A percentile compares a stretch with the other conserved stretches of the same genome.
phyloP scores from a whole-genome alignment of 2,888 invertebrate genomes.

The Diaprepes abbreviatus region DNA sequence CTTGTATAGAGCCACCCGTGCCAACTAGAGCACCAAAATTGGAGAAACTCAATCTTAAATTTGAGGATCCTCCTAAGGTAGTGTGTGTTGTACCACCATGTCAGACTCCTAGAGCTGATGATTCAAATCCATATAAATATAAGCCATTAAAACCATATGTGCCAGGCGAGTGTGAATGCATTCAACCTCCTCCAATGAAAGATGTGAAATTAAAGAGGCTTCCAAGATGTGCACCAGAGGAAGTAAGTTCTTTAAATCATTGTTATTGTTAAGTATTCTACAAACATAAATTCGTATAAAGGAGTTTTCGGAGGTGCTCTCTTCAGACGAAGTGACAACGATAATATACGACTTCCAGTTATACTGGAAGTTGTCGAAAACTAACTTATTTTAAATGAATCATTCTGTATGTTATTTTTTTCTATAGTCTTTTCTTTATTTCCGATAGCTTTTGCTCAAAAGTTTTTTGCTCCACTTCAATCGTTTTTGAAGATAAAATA shows the following conservation, averaged over 20 bases:
- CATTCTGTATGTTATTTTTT: too few relatives aligned
- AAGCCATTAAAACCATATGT: constrained; percentile 40
- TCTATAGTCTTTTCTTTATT: too few relatives aligned
- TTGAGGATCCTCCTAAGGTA: constrained; percentile 51
- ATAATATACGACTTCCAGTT: too few relatives aligned
- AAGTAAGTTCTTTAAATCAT: constrained; percentile 25
- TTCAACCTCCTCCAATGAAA: constrained; percentile 50
- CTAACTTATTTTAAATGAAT: too few relatives aligned
- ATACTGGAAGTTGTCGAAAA: too few relatives aligned
- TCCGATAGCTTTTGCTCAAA: too few relatives aligned
- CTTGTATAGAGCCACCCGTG: constrained; percentile 50
- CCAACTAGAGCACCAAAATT: constrained; percentile 48
- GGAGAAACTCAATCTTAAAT: constrained; percentile 46
- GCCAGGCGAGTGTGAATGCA: constrained; percentile 50
- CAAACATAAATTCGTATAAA: too few relatives aligned
- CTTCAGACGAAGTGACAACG: too few relatives aligned
- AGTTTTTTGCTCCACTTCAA: too few relatives aligned
- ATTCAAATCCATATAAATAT: constrained; percentile 29
- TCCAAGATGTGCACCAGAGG: constrained; percentile 41
- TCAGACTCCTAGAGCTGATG: constrained; percentile 40
- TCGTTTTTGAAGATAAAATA: too few relatives aligned
- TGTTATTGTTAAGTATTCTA: too few relatives aligned
- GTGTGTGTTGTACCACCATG: constrained; percentile 29
- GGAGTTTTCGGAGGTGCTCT: too few relatives aligned
- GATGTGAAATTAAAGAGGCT: constrained; percentile 47